Percentiles rank a stretch among this genome's conserved stretches.
Conservation (phyloP, 1,140 invertebrate genomes). For the Pomacea maculata region DNA sequence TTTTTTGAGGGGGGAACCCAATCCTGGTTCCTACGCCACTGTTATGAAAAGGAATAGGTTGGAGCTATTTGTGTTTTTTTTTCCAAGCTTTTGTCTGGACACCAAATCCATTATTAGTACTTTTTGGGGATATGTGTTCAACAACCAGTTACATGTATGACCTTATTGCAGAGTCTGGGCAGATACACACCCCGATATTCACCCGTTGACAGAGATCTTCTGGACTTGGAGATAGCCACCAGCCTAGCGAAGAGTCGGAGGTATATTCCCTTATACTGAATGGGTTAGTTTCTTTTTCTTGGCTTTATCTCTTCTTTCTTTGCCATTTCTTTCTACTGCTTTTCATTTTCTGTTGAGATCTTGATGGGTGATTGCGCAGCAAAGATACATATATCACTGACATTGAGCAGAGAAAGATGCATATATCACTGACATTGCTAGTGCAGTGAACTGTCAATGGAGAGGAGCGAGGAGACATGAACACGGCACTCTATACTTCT, state of each 20-base stretch:
- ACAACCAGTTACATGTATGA: no score
- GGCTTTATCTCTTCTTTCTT: background rate
- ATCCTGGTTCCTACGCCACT: no score
- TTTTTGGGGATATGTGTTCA: no score
- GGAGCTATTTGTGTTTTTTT: no score
- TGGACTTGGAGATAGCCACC: constrained; percentile 40
- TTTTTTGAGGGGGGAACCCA: no score
- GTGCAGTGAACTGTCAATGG: background rate
- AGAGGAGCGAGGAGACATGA: background rate
- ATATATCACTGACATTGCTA: background rate
- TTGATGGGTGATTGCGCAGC: background rate
- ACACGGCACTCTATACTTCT: background rate
- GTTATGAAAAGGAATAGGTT: no score
- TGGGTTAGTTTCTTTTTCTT: constrained; percentile 33
- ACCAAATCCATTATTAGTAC: no score
- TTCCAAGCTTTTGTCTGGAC: no score
- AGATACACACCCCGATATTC: no score
- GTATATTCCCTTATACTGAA: constrained; percentile 38
- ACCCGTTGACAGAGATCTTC: constrained; percentile 17
- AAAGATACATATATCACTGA: background rate
- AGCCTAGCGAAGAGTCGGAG: constrained; percentile 39
- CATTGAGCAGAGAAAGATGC: background rate
- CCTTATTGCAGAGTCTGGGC: no score
- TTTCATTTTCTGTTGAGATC: background rate
- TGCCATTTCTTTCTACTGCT: background rate